A percentile compares a stretch with the other conserved stretches of the same genome.
phyloP scores from a whole-genome alignment of 64 coral and sea anemone species.

The Cladopsammia gracilis region DNA sequence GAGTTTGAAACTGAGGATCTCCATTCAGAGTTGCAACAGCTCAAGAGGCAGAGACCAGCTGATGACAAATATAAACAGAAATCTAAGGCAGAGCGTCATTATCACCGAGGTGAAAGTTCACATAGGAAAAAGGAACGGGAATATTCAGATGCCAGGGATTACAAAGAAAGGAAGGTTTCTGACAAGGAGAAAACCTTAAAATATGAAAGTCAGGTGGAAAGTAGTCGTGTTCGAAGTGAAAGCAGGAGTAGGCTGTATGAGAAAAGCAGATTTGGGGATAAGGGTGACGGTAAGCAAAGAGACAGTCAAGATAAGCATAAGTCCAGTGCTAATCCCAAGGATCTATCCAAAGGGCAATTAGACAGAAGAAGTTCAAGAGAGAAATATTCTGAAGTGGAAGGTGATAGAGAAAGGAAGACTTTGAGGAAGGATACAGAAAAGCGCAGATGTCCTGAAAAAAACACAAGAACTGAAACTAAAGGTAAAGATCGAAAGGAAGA shows the following conservation, averaged over 20 bases:
- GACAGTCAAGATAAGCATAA: conserved; percentile 43
- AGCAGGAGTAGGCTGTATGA: not conserved
- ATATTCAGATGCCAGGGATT: too few relatives aligned
- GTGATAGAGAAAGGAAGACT: conserved; percentile 13
- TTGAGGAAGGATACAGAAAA: conserved; percentile 45
- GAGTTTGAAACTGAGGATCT: too few relatives aligned
- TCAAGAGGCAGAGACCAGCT: too few relatives aligned
- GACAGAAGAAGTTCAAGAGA: conserved; percentile 29
- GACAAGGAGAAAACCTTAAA: too few relatives aligned
- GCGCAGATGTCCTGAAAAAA: not conserved
- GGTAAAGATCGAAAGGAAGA: too few relatives aligned
- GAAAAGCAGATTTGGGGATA: conserved; percentile 4
- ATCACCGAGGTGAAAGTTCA: too few relatives aligned
- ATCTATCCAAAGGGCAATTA: conserved; percentile 46
- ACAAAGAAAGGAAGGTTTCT: too few relatives aligned
- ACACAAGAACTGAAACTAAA: not conserved
- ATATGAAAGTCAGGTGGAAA: too few relatives aligned
- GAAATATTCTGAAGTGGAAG: conserved; percentile 30
- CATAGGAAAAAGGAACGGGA: too few relatives aligned
- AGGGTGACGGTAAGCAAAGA: conserved; percentile 18
- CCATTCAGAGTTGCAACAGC: too few relatives aligned
- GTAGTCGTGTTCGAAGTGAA: not conserved
- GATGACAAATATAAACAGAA: too few relatives aligned
- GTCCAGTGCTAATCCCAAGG: conserved; percentile 1
- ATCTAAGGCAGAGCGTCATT: too few relatives aligned